Evolutionary conservation across 2,113 vertebrate species (phyloP).

Genomic region (Myotis lucifugus): DNA sequence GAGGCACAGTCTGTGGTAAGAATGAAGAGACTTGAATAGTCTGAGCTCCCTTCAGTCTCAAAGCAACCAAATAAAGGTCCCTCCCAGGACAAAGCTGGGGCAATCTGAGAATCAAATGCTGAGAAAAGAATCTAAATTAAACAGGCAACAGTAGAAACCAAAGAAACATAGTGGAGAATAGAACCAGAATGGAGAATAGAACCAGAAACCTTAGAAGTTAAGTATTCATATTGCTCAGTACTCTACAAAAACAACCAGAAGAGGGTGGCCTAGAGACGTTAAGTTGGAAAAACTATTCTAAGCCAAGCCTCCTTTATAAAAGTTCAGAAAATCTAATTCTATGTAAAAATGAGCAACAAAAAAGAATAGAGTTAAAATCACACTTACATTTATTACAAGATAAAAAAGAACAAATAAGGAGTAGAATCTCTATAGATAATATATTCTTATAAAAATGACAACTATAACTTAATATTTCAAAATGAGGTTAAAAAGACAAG

Average conservation of each 20-base stretch:
- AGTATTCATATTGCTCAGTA: not conserved
- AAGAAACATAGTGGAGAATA: not conserved
- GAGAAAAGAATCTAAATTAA: not conserved
- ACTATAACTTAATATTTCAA: not conserved
- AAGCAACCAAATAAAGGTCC: not conserved
- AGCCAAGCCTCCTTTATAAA: not conserved
- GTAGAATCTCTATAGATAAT: not conserved
- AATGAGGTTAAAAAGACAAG: not conserved
- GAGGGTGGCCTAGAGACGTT: slow-evolving; percentile 27
- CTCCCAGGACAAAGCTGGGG: not conserved
- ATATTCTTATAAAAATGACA: not conserved
- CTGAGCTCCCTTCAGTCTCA: not conserved
- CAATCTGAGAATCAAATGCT: not conserved
- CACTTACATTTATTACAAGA: not conserved
- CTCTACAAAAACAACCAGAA: slow-evolving; percentile 44
- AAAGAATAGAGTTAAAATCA: slow-evolving; percentile 7
- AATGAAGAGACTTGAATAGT: not conserved
- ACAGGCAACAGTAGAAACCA: not conserved
- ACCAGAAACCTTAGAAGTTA: not conserved
- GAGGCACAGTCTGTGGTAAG: not conserved
- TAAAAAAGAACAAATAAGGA: not conserved
- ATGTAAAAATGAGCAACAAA: not conserved
- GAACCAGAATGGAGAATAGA: not conserved
- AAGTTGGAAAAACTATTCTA: not conserved
- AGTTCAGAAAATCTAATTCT: slow-evolving; percentile 33